Base-by-base conservation (phyloP, 2,888 invertebrate species). In the Zhengitettix transpicula region DNA sequence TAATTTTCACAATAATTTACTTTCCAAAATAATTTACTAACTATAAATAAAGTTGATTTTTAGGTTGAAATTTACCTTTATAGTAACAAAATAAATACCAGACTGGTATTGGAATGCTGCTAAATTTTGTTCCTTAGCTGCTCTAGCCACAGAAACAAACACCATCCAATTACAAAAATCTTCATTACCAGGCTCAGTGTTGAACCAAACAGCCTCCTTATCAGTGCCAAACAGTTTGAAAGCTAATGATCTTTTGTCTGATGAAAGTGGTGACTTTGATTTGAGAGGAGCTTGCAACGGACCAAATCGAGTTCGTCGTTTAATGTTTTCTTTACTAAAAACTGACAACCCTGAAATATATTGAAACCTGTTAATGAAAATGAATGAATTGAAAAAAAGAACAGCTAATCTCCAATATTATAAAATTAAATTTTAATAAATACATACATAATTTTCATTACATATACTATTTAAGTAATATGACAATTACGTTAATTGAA, bases 131-230 rank as follows among this genome's bases (percentile, higher is more conserved):
- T 62, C 58, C 52, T 60, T 47, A n/a, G 51, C 16, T 42, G 15
- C 57, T 40, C 59, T 57, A 40, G 63, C 61, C 53, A 61, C 58
- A 42, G 58, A 57, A 41, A 63, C 63, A 58, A 63, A 62, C 54
- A 62, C 62, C 63, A 63, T 62, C 63, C 63, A 63, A 51, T 62
- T 63, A 16, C 57, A 62, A 16, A 51, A 57, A 40, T 62, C 60
- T 57, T 63, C 63, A 59, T 61, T 54, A 40, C 60, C 56, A 40
- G 47, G 41, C 55, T 28, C 55, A 8, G 60, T 60, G 42, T 62
- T 60, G 16, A 63, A 53, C 47, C 56, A 61, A 16, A 63, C 59
- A 28, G 56, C 16, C 17, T 42, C 55, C 28, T 42, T 58, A 10
- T 15, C 14, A 53, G 11, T 10, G 1, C 56, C 55, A 42, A 61